A percentile compares a stretch with the other conserved stretches of the same genome.
Evolutionary conservation across 2,888 invertebrate genomes (phyloP).

Genomic region (Lasius fuliginosus): DNA sequence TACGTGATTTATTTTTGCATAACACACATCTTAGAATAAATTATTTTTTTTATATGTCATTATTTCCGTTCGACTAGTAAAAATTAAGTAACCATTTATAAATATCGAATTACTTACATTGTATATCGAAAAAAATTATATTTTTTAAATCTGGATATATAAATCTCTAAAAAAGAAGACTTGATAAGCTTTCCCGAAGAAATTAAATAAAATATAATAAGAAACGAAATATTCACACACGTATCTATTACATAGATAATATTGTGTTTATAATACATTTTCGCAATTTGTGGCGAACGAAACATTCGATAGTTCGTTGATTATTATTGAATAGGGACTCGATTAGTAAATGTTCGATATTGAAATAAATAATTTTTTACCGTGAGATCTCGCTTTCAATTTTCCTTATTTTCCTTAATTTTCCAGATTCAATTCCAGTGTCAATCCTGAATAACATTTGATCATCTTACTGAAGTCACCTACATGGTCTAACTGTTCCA

Average conservation of each 20-base stretch:
- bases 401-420: not conserved
- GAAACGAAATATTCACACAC: not conserved
- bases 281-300: not conserved
- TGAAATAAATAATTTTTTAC: conserved; percentile 5
- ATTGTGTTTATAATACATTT: not conserved
- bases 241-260: not conserved
- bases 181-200: not conserved
- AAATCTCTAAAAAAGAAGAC: not conserved
- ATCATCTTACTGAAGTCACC: not conserved
- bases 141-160: not conserved
- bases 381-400: not conserved
- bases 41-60: not conserved
- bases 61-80: not conserved
- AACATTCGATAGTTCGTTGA: not conserved
- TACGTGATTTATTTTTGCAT: not conserved
- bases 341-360: not conserved
- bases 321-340: not conserved
- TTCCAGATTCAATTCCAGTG: not conserved
- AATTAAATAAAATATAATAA: not conserved
- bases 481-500: not conserved
- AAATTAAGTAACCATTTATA: not conserved
- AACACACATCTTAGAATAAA: not conserved
- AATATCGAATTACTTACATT: not conserved
- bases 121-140: not conserved
- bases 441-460: not conserved